These are phyloP conservation scores for Mesembrinibis cayennensis DNA, from an alignment of 2,113 vertebrate species.

Conservation along the genomic window DNA sequence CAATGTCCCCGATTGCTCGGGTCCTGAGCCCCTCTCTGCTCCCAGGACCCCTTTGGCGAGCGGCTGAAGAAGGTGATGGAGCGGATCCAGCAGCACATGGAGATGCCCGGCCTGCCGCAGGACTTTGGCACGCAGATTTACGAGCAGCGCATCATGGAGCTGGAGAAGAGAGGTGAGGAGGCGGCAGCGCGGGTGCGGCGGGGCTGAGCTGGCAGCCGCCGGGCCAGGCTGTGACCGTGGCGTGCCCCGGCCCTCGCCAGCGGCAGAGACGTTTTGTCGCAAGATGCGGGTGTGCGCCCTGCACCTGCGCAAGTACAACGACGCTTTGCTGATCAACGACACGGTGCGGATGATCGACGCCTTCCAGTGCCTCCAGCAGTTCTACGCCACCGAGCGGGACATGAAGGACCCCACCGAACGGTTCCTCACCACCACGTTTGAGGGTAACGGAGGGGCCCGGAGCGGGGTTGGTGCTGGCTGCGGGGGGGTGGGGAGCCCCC, in stretches of 20 bases:
- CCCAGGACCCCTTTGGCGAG: constrained; percentile 88
- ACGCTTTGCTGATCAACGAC: constrained; percentile 87
- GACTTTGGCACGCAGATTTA: constrained; percentile 86
- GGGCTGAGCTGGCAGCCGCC: fast-evolving
- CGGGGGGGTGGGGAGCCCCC: fast-evolving
- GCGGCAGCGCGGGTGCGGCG: fast-evolving
- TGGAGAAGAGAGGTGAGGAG: constrained; percentile 81
- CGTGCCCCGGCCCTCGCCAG: constrained; percentile 23
- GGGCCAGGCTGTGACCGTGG: fast-evolving
- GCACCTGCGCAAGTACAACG: constrained; percentile 89
- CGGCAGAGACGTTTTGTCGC: constrained; percentile 58
- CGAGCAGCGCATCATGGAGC: constrained; percentile 81
- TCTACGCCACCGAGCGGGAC: constrained; percentile 65
- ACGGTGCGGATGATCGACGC: constrained; percentile 84
- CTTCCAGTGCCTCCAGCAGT: constrained; percentile 73
- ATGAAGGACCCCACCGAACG: constrained; percentile 40
- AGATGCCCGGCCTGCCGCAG: neutral
- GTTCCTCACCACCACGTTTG: constrained; percentile 77
- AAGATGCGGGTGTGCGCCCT: constrained; percentile 76
- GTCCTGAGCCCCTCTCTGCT: neutral
- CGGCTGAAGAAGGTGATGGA: constrained; percentile 84
- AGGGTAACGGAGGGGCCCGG: constrained; percentile 63
- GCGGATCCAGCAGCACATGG: constrained; percentile 77
- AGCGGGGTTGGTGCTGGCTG: neutral
- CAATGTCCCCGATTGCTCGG: fast-evolving